Evolutionary conservation across 2,888 invertebrate genomes (phyloP), one percentile per base, ranked within the genome.

Genomic region (Eupsilia transversa): DNA sequence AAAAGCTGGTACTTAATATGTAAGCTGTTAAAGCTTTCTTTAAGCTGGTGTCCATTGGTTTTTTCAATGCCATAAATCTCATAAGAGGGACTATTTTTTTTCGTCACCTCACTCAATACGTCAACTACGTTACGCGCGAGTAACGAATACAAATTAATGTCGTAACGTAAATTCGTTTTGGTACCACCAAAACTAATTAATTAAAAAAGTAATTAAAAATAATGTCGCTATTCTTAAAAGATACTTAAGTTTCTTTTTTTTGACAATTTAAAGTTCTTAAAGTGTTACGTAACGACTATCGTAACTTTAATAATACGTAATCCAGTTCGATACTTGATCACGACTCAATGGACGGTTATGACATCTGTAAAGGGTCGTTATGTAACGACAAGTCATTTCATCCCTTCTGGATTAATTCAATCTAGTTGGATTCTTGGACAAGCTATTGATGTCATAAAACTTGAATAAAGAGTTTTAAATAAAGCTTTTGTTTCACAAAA

Each of bases 371-470:
- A 52, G 30, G 38, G 38, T 38, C 17, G 65, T 52, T 68, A 41
- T 38, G 17, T 30, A 71, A 68, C n/a, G 30, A 38, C 30, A 38
- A 67, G 30, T 23, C 17, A 52, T 35, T 69, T 70, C 17, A 30
- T 27, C 27, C 35, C 35, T 27, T 70, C 10, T 38, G 23, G 65
- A 46, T 64, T 61, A 61, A 33, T 20, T 35, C 20, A 20, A 46
- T 49, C 46, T 65, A 49, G 66, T 65, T 38, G 67, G 17, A 52
- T 49, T 68, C 30, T 52, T 38, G 30, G 23, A 52, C 30, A 67
- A 23, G 23, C 12, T 49, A 30, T 23, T 46, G 27, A 27, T 12
- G n/a, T 38, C 23, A 52, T 68, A 12, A n/a, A 38, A 41, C 30
- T 20, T 30, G 4, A 52, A 30, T 12, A 38, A n/a, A 17, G 1